Evolutionary conservation across 2,888 invertebrate genomes (phyloP), one percentile per base, ranked within the genome.

Genomic region (Dryadula phaetusa): DNA sequence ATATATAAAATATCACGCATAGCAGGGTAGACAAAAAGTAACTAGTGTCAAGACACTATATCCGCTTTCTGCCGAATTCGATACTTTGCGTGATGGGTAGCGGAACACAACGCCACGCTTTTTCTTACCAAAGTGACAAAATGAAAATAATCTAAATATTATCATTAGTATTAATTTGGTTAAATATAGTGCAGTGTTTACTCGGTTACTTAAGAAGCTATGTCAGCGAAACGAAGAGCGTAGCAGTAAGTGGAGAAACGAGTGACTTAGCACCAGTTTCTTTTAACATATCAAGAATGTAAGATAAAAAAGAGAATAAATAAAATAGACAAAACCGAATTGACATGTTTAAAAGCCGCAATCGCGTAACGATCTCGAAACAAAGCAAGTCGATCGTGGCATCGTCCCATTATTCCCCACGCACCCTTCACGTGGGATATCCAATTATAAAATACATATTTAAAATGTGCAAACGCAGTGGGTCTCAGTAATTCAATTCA

Each of bases 381-480:
- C 66, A 70, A 66, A 66, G 63, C 54, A 66, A 53, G 40, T 58
- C 56, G 58, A 52, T 62, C 66, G 62, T 61, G 40, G 64, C 70
- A 58, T 40, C 64, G 66, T 53, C 44, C 64, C 63, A 70, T 70
- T 71, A 69, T 71, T 64, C 52, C 63, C 56, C 56, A 52, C 53
- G 62, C 64, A 65, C 77, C 76, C 76, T 72, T 74, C 64, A 67
- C 62, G 66, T 64, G 60, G 67, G 69, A 72, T 72, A 73, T 72
- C 73, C 83, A 86, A 85, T 88, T 87, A 87, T 89, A 88, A 87
- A 89, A 75, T 75, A 76, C 76, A 76, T 86, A 87, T 88, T 87
- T 84, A 85, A 86, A 84, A 81, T 82, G 84, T 81, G 78, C 82
- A 80, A 81, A 82, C 78, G 77, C 79, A 78, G 77, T 81, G 78